Base-by-base conservation (phyloP, 1,140 invertebrate genomes). In the Lepidurus arcticus region DNA sequence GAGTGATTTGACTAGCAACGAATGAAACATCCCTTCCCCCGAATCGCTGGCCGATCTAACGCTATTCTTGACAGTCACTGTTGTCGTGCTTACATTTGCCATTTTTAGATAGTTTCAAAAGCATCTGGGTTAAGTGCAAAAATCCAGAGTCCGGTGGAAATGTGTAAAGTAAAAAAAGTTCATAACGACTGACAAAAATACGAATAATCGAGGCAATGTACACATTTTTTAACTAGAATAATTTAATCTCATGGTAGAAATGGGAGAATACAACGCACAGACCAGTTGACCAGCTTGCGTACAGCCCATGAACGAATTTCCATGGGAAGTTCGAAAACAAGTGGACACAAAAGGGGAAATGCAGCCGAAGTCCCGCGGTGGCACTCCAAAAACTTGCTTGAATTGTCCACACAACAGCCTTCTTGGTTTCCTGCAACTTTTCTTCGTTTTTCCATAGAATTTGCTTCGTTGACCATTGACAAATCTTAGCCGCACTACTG, bases 201-300 rank as follows among this genome's bases (percentile, higher is more conserved):
- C 2, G 34, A 34, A 34, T 34, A 34, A 34, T 76, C 45, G 2
- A 73, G 26, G 73, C 26, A 13, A 78, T 78, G 24, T 76, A 78
- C 1, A 75, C 44, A 74, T 53, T 81, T 84, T 86, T 86, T 87
- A 87, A 87, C 86, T 86, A 87, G 86, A 87, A 87, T 87, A 87
- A 87, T 87, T 86, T 86, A 87, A 86, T 85, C 85, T 86, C 85
- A 87, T 86, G 84, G 86, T 87, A 87, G 86, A 87, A 87, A 87
- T 87, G 85, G 86, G 86, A 87, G 86, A 87, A 87, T 87, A 78
- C 78, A 78, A 47, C 73, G 42, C 73, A 78, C 78, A 78, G 42
- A 78, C 78, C 45, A 45, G 65, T 47, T 34, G 76, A 76, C 76
- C 76, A 65, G 53, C 53, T 65, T 65, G 53, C 53, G 53, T 65